phyloP scores from a whole-genome alignment of 2,797 vertebrate genomes.

The Tapera naevia region DNA sequence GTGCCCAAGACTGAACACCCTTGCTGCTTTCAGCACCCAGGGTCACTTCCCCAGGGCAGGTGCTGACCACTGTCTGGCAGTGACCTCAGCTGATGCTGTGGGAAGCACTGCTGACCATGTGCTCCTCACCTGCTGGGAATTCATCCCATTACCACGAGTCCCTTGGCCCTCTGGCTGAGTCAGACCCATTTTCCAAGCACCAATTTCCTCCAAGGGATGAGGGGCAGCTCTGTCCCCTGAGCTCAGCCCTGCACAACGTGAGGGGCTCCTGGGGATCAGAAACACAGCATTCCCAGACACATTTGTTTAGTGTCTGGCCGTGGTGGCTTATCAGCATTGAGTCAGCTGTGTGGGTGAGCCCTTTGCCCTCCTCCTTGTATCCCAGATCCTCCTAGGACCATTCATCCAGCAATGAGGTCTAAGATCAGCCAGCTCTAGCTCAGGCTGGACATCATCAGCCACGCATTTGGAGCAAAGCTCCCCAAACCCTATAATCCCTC shows the following conservation, averaged over 20 bases:
- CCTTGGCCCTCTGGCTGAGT: background rate
- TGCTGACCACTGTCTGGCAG: background rate
- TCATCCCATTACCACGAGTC: background rate
- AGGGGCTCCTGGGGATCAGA: background rate
- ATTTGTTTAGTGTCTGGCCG: background rate
- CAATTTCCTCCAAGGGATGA: fast-evolving
- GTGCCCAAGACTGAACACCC: background rate
- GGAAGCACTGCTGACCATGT: background rate
- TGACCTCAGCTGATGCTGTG: background rate
- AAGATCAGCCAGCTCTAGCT: background rate
- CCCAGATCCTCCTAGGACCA: background rate
- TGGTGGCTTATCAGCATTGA: background rate
- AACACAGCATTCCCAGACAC: background rate
- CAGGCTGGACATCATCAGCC: background rate
- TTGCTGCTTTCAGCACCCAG: background rate
- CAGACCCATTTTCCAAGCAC: background rate
- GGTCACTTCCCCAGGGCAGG: background rate
- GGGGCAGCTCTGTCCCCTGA: background rate
- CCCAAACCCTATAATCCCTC: background rate
- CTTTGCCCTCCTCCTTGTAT: background rate
- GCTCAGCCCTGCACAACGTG: background rate
- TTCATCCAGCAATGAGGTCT: background rate
- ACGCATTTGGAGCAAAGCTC: background rate
- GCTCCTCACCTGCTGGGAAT: background rate
- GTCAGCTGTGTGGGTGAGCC: background rate